Conservation (phyloP, 2,113 vertebrate species). For the Corythaeola cristata region DNA sequence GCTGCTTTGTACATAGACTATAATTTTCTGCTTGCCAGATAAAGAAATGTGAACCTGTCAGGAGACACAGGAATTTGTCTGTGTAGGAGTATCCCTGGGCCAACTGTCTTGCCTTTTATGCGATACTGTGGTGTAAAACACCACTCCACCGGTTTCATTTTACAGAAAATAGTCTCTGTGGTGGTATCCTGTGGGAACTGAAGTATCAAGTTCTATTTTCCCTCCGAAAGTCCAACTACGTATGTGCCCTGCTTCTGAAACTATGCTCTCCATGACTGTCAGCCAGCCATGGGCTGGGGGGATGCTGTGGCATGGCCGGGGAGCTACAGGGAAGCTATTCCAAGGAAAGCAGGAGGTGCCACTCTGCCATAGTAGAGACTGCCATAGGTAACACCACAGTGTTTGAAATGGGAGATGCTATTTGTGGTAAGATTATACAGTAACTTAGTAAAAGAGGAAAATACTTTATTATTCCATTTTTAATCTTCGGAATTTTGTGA, state of each 20-base stretch:
- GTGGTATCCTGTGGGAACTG: slow-evolving; percentile 40
- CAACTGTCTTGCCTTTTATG: slow-evolving; percentile 56
- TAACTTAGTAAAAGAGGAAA: not conserved
- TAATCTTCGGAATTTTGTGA: not conserved
- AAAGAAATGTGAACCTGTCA: slow-evolving; percentile 56
- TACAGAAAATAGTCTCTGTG: slow-evolving; percentile 42
- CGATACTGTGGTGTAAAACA: slow-evolving; percentile 35
- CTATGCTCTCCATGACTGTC: rapidly evolving
- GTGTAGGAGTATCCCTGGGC: slow-evolving; percentile 38
- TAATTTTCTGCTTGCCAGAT: slow-evolving; percentile 49
- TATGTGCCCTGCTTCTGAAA: not conserved
- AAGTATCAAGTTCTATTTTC: slow-evolving; percentile 59
- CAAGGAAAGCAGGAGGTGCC: not conserved
- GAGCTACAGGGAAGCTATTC: not conserved
- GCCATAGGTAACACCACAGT: not conserved
- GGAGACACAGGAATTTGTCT: slow-evolving; percentile 28
- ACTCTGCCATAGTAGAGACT: not conserved
- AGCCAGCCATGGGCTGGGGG: not conserved
- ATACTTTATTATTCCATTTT: not conserved
- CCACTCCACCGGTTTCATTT: not conserved
- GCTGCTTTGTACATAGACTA: slow-evolving; percentile 13
- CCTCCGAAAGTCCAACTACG: not conserved
- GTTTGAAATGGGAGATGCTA: not conserved
- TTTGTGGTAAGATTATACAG: not conserved
- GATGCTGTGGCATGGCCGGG: not conserved